Evolutionary conservation across 2,797 vertebrate genomes (phyloP).

Genomic region (Pseudochirops corinnae): DNA sequence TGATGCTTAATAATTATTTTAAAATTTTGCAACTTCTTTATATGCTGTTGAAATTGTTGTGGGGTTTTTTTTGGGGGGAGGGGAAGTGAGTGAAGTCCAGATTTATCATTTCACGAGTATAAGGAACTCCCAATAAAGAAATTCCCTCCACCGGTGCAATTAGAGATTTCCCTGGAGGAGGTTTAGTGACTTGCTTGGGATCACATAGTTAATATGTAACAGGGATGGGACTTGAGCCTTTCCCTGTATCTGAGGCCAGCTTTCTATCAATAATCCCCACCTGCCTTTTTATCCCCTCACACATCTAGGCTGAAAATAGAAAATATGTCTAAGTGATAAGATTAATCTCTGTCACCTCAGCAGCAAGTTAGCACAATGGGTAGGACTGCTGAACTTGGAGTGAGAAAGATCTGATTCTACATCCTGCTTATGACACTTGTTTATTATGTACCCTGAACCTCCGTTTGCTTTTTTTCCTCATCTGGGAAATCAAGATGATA

Average conservation of each 20-base stretch:
- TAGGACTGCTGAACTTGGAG: not conserved
- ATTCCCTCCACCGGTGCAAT: not conserved
- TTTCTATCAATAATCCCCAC: not conserved
- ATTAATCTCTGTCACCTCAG: not conserved
- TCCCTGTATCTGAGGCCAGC: not conserved
- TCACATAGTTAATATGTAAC: not conserved
- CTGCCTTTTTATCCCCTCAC: not conserved
- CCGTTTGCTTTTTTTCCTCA: not conserved
- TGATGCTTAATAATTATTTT: not conserved
- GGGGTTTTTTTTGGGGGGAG: not conserved
- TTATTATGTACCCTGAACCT: not conserved
- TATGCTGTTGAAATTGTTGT: not conserved
- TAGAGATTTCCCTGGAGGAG: not conserved
- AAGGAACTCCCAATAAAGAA: not conserved
- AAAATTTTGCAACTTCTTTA: not conserved
- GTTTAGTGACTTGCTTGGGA: not conserved
- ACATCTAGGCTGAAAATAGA: not conserved
- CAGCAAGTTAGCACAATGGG: not conserved
- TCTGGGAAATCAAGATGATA: not conserved
- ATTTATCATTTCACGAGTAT: not conserved
- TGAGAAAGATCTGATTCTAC: not conserved
- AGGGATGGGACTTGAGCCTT: not conserved
- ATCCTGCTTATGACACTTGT: not conserved
- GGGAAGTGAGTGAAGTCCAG: not conserved
- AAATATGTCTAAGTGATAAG: not conserved